These are phyloP conservation scores for Pseudochirops corinnae DNA, from an alignment of 2,797 vertebrate species.

Conservation along the genomic window DNA sequence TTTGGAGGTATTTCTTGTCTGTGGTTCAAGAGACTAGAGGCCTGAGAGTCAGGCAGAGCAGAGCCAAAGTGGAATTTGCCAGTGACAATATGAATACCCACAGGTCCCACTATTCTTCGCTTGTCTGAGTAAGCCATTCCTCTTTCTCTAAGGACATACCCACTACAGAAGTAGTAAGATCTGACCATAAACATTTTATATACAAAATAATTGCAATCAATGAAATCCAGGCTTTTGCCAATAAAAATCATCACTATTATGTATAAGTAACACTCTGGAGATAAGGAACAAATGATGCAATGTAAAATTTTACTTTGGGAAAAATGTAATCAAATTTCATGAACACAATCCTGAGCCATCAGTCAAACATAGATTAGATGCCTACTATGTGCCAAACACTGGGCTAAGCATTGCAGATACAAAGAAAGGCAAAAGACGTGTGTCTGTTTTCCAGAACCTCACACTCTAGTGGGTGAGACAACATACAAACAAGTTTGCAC, in stretches of 20 bases:
- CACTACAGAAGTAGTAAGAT: not conserved
- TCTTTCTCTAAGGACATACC: not conserved
- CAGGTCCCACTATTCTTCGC: not conserved
- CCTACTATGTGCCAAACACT: not conserved
- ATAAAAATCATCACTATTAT: not conserved
- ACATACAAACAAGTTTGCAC: not conserved
- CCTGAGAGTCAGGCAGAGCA: not conserved
- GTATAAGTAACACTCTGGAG: not conserved
- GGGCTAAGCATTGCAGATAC: not conserved
- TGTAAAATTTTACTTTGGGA: not conserved
- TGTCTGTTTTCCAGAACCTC: not conserved
- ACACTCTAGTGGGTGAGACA: not conserved
- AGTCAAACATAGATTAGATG: not conserved
- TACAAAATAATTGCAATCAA: not conserved
- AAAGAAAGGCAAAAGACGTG: not conserved
- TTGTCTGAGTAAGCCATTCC: not conserved
- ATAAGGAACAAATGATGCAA: not conserved
- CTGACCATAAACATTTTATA: not conserved
- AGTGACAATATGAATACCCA: not conserved
- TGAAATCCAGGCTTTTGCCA: not conserved
- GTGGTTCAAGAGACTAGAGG: not conserved
- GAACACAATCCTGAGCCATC: not conserved
- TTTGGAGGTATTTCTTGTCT: not conserved
- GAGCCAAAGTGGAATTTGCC: not conserved
- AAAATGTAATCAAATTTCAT: not conserved